Conservation (phyloP, 1,140 invertebrate genomes). For the Zophobas atratus region DNA sequence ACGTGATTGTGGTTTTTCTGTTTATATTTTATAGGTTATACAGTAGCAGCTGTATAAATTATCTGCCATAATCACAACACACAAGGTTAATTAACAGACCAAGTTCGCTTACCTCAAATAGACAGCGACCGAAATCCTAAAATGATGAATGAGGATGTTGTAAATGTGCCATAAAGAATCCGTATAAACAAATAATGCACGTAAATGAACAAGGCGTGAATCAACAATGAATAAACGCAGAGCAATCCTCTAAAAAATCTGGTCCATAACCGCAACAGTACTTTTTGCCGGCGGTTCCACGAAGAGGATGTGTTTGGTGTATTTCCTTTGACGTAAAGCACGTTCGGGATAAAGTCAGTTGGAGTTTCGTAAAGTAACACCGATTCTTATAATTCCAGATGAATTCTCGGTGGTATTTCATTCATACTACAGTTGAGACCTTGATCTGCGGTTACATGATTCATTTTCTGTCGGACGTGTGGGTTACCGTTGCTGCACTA, state of each 20-base stretch:
- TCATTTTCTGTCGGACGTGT: slow-evolving; percentile 38
- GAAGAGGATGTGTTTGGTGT: slow-evolving; percentile 9
- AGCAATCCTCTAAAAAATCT: slow-evolving; percentile 29
- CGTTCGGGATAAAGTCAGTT: slow-evolving; percentile 11
- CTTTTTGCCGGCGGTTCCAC: slow-evolving; percentile 17
- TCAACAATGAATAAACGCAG: slow-evolving; percentile 29
- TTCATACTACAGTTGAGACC: slow-evolving; percentile 31
- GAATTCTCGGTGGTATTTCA: slow-evolving; percentile 34
- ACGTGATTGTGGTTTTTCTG: slow-evolving; percentile 35
- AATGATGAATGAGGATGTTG: slow-evolving; percentile 3
- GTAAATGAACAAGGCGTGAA: slow-evolving; percentile 23
- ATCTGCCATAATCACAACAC: slow-evolving; percentile 1
- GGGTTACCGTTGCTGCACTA: slow-evolving; percentile 28
- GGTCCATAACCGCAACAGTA: slow-evolving; percentile 29
- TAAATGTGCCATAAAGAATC: not conserved
- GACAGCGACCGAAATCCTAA: not conserved
- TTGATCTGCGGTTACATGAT: slow-evolving; percentile 32
- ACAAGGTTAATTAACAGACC: slow-evolving; percentile 22
- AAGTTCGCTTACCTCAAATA: slow-evolving; percentile 1
- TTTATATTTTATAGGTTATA: slow-evolving; percentile 30
- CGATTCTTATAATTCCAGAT: slow-evolving; percentile 29
- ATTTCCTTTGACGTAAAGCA: slow-evolving; percentile 34
- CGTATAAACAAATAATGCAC: slow-evolving; percentile 10
- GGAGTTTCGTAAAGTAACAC: slow-evolving; percentile 20
- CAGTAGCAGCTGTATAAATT: slow-evolving; percentile 12